A percentile compares a stretch with the other conserved stretches of the same genome.
Conservation (phyloP, 2,113 vertebrate species). For the Propithecus coquereli region DNA sequence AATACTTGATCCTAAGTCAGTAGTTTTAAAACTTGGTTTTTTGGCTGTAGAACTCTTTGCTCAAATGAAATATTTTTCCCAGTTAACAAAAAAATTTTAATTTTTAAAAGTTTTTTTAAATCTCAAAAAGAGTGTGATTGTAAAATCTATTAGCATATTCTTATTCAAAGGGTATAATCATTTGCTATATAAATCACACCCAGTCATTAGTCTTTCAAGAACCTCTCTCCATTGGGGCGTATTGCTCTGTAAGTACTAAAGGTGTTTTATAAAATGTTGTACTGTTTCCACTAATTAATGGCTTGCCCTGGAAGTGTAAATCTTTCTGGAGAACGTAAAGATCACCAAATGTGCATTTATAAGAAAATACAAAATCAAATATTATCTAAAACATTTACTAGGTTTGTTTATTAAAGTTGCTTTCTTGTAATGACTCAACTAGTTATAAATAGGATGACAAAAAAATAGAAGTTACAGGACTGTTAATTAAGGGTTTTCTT, state of each 20-base stretch:
- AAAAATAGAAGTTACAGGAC: background rate
- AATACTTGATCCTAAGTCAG: background rate
- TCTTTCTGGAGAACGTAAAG: background rate
- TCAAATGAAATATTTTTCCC: background rate
- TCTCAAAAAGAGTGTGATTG: background rate
- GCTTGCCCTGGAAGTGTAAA: background rate
- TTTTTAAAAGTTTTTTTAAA: background rate
- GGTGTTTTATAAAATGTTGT: background rate
- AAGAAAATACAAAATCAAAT: background rate
- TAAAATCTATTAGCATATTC: background rate
- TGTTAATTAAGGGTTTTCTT: constrained; percentile 35
- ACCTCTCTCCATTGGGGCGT: background rate
- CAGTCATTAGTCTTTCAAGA: background rate
- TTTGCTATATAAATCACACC: background rate
- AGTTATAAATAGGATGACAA: constrained; percentile 16
- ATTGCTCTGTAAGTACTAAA: background rate
- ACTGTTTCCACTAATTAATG: background rate
- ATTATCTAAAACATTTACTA: background rate
- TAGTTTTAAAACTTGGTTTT: constrained; percentile 39
- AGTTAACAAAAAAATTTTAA: background rate
- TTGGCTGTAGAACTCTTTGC: background rate
- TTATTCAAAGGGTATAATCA: background rate
- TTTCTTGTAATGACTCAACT: constrained; percentile 38
- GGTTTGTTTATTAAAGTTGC: background rate
- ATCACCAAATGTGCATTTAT: background rate